These are phyloP conservation scores for Aplysina aerophoba DNA, from an alignment of 37 sponge, comb jelly and placozoan genomes.

Conservation along the genomic window DNA sequence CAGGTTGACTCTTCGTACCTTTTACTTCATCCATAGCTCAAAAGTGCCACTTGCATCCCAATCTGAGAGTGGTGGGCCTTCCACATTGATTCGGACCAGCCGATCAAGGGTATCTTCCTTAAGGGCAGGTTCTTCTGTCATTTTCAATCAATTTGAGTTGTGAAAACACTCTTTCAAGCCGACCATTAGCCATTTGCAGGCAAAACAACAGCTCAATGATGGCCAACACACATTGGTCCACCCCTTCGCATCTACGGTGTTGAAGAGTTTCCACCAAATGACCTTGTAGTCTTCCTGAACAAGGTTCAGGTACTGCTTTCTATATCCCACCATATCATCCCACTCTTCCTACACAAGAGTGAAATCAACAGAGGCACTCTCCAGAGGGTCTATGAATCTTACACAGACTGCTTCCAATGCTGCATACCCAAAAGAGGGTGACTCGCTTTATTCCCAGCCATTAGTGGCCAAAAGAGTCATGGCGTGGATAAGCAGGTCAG, in stretches of 20 bases:
- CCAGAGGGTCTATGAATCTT: constrained; percentile 43
- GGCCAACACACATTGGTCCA: constrained; percentile 63
- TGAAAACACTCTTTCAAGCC: constrained; percentile 59
- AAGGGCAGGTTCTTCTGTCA: constrained; percentile 20
- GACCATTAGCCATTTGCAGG: constrained; percentile 72
- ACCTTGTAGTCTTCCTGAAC: constrained; percentile 41
- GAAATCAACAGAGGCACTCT: constrained; percentile 41
- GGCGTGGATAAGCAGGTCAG: constrained; percentile 47
- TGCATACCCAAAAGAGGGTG: constrained; percentile 43
- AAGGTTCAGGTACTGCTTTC: constrained; percentile 62
- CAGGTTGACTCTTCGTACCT: background rate
- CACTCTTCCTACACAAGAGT: constrained; percentile 63
- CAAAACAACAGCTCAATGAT: constrained; percentile 62
- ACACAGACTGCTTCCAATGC: constrained; percentile 39
- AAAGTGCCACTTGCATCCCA: constrained; percentile 55
- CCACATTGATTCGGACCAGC: constrained; percentile 43
- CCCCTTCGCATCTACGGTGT: constrained; percentile 33
- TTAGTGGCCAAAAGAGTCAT: constrained; percentile 70
- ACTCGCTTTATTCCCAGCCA: constrained; percentile 65
- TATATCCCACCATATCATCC: constrained; percentile 71
- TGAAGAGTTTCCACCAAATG: constrained; percentile 78
- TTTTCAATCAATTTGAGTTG: constrained; percentile 59
- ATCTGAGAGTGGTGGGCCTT: constrained; percentile 40
- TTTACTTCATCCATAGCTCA: constrained; percentile 23
- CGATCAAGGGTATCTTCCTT: constrained; percentile 36